These are phyloP conservation scores for Cephus nigrinus DNA, from an alignment of 2,888 invertebrate genomes.

Conservation along the genomic window DNA sequence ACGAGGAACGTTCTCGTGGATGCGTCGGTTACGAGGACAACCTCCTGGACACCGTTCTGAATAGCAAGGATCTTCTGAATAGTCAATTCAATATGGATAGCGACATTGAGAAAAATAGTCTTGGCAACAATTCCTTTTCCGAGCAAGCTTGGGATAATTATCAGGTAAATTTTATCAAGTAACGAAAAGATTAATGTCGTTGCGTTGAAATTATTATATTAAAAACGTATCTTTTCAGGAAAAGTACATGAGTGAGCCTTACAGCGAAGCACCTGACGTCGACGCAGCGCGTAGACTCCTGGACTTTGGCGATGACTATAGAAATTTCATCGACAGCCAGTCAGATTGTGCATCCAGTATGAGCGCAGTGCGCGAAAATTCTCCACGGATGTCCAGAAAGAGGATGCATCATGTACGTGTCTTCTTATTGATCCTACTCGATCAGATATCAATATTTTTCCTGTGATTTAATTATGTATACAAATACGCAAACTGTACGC, in stretches of 20 bases:
- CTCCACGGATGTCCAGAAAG: conserved; percentile 63
- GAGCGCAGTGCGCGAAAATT: conserved; percentile 72
- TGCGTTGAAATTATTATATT: neutral
- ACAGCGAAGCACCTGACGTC: conserved; percentile 88
- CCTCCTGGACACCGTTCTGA: conserved; percentile 42
- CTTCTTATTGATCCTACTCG: conserved; percentile 21
- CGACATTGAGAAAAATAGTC: conserved; percentile 71
- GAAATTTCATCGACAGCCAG: conserved; percentile 89
- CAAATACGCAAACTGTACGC: too few relatives aligned
- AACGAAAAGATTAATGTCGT: neutral
- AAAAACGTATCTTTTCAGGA: conserved; percentile 71
- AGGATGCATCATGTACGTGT: conserved; percentile 58
- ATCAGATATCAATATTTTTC: conserved; percentile 22
- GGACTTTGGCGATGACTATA: conserved; percentile 92
- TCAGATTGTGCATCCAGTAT: conserved; percentile 87
- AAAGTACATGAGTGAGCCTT: conserved; percentile 90
- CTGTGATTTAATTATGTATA: conserved; percentile 9
- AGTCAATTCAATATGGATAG: conserved; percentile 70
- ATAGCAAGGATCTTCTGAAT: conserved; percentile 46
- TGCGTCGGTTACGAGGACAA: conserved; percentile 46
- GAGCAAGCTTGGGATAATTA: conserved; percentile 97
- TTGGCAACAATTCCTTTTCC: conserved; percentile 78
- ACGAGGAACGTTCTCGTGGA: conserved; percentile 45
- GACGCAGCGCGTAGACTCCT: conserved; percentile 84
- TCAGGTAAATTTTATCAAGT: conserved; percentile 71